Evolutionary conservation across 2,113 vertebrate genomes (phyloP).

Genomic region (Pachypanchax playfairii): DNA sequence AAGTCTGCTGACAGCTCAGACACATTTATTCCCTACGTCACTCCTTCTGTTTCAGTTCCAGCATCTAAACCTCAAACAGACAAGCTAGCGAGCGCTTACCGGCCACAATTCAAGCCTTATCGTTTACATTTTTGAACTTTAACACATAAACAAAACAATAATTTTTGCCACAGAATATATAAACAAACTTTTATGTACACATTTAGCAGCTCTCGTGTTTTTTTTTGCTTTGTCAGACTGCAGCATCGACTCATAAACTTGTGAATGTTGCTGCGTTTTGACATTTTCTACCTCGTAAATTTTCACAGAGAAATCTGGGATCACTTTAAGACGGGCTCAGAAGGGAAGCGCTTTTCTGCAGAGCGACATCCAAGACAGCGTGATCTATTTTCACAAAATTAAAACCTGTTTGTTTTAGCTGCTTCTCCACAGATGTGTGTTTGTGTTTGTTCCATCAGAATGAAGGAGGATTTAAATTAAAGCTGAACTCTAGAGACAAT

Average conservation of each 20-base stretch:
- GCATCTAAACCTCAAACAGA: constrained; percentile 56
- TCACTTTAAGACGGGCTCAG: constrained; percentile 14
- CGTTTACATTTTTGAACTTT: constrained; percentile 39
- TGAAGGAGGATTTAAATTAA: constrained; percentile 31
- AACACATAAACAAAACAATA: constrained; percentile 42
- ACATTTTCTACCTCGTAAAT: too few species aligned
- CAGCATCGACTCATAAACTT: too few species aligned
- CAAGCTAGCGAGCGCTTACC: constrained; percentile 57
- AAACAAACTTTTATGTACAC: too few species aligned
- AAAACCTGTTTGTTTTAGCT: constrained; percentile 7
- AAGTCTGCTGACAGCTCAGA: constrained; percentile 36
- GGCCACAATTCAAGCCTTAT: constrained; percentile 38
- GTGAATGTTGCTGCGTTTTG: too few species aligned
- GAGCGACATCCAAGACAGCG: neutral
- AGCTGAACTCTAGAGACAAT: constrained; percentile 19
- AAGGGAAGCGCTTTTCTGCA: neutral
- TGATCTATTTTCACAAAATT: constrained; percentile 14
- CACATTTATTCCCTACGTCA: constrained; percentile 20
- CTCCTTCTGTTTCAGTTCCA: constrained; percentile 13
- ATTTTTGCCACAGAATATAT: constrained; percentile 16
- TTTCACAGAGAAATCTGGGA: too few species aligned
- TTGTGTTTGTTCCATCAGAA: constrained; percentile 3
- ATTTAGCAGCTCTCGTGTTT: too few species aligned
- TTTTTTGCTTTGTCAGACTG: too few species aligned
- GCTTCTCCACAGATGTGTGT: too few species aligned